A percentile compares a stretch with the other conserved stretches of the same genome.
These are phyloP conservation scores for Eumacrocentrus americanus DNA, from an alignment of 2,888 invertebrate genomes.

Conservation along the genomic window DNA sequence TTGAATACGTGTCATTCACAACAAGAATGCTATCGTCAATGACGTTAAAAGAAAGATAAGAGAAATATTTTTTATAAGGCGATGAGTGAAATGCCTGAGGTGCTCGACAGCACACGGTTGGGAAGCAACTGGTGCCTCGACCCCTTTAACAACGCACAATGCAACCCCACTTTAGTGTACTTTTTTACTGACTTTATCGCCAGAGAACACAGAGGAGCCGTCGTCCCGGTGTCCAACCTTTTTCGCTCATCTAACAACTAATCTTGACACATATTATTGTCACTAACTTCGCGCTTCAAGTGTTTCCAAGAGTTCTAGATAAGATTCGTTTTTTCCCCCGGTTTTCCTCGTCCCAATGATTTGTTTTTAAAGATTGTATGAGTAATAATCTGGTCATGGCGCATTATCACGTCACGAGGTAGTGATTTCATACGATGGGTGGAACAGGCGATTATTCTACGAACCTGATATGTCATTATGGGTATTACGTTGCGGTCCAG, in stretches of 20 bases:
- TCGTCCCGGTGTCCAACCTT: background rate
- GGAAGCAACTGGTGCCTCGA: slow-evolving; percentile 1
- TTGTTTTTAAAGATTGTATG: background rate
- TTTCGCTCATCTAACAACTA: background rate
- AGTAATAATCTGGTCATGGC: background rate
- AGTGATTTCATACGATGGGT: background rate
- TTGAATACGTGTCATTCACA: too few species aligned
- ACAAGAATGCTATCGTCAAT: background rate
- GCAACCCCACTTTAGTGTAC: background rate
- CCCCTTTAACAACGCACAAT: background rate
- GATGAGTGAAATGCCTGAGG: background rate
- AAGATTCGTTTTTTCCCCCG: background rate
- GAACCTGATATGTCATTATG: background rate
- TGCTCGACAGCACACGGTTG: background rate
- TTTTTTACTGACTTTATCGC: background rate
- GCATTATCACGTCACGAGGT: background rate
- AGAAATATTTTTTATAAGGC: background rate
- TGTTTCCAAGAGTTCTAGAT: background rate
- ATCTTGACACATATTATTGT: background rate
- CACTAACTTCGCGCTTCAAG: background rate
- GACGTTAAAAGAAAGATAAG: background rate
- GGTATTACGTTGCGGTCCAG: background rate
- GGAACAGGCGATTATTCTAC: background rate
- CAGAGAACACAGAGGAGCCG: background rate
- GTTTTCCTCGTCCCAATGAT: background rate